These are phyloP conservation scores for western clawed frog (Xenopus tropicalis) DNA, from an alignment of 2,113 vertebrate species.

Conservation along the genomic window DNA sequence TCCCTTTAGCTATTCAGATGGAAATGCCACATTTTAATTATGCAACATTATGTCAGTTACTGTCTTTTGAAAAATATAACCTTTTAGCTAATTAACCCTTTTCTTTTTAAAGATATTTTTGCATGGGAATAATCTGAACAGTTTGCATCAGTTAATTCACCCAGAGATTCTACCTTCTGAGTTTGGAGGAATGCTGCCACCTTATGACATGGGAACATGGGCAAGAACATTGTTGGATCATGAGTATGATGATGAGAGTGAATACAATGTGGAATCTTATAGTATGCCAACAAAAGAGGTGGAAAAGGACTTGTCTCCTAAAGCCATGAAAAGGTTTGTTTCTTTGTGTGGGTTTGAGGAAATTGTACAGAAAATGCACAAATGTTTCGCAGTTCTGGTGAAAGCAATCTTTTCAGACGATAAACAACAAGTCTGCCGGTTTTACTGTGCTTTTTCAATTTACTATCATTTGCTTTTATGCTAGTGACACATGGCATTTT, in stretches of 20 bases:
- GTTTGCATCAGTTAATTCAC: slow-evolving; percentile 92
- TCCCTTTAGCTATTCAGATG: no score
- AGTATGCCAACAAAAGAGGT: slow-evolving; percentile 80
- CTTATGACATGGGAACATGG: slow-evolving; percentile 98
- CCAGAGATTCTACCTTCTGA: slow-evolving; percentile 97
- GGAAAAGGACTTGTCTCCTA: slow-evolving; percentile 89
- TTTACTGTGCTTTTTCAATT: no score
- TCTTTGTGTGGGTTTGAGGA: not conserved
- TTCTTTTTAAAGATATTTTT: slow-evolving; percentile 84
- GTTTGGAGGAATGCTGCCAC: slow-evolving; percentile 95
- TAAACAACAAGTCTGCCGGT: no score
- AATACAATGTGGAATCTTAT: slow-evolving; percentile 85
- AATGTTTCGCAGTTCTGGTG: no score
- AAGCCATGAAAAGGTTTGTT: slow-evolving; percentile 90
- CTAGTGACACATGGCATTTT: no score
- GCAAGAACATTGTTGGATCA: slow-evolving; percentile 96
- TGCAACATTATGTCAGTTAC: no score
- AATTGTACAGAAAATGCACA: no score
- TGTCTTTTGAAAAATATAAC: no score
- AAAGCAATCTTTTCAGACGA: no score
- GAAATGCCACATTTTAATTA: no score
- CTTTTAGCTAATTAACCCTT: no score
- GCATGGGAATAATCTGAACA: slow-evolving; percentile 97
- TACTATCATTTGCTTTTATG: no score
- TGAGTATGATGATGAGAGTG: slow-evolving; percentile 94